Evolutionary conservation across 2,888 invertebrate genomes (phyloP).

Genomic region (Drepana falcataria): DNA sequence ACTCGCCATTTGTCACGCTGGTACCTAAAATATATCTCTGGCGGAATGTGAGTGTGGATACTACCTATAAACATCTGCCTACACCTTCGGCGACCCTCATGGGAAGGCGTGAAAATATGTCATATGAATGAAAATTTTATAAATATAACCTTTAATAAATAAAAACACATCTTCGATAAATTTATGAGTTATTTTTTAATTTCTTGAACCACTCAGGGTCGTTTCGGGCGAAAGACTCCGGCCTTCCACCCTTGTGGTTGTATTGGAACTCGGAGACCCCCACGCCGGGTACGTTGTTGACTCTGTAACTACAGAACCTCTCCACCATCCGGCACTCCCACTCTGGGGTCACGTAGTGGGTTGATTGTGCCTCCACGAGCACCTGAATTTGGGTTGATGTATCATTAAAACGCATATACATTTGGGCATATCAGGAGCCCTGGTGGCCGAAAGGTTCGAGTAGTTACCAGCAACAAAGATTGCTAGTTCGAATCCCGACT

Average conservation of each 20-base stretch:
- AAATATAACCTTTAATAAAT: not conserved
- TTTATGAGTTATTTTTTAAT: slow-evolving; percentile 20
- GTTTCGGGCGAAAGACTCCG: slow-evolving; percentile 48
- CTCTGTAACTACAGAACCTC: slow-evolving; percentile 73
- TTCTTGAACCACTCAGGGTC: slow-evolving; percentile 80
- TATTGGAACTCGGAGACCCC: slow-evolving; percentile 88
- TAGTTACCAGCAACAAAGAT: too few species aligned
- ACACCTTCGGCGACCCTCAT: too few species aligned
- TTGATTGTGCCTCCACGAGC: slow-evolving; percentile 75
- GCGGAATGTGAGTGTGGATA: too few species aligned
- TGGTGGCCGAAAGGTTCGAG: too few species aligned
- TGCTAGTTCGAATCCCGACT: too few species aligned
- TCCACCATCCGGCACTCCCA: slow-evolving; percentile 84
- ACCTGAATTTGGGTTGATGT: slow-evolving; percentile 48
- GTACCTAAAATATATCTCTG: too few species aligned
- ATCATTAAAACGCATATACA: too few species aligned
- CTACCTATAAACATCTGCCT: too few species aligned
- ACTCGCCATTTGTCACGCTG: too few species aligned
- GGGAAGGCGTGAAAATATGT: too few species aligned
- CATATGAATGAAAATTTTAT: too few species aligned
- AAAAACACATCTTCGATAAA: not conserved
- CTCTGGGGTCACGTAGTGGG: slow-evolving; percentile 82
- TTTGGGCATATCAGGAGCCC: too few species aligned
- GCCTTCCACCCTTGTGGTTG: slow-evolving; percentile 76
- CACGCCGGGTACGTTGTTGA: slow-evolving; percentile 82